Conservation (phyloP, 1,140 invertebrate genomes). For the Heliconius nattereri region DNA sequence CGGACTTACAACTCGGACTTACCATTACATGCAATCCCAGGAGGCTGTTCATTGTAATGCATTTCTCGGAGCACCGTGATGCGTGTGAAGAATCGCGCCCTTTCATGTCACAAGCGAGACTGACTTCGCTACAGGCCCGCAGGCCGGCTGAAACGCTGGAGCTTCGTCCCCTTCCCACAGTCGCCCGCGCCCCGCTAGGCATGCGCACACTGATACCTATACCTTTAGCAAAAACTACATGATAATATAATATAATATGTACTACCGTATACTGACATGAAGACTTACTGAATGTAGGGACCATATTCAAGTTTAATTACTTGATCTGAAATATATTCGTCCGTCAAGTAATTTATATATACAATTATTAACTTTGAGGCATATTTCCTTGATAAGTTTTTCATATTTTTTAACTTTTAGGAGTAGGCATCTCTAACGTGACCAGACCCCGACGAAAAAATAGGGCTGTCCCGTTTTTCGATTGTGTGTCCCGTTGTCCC, state of each 20-base stretch:
- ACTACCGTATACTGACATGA: neutral
- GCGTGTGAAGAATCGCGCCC: slow-evolving; percentile 75
- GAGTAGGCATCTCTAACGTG: too few species aligned
- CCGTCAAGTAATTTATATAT: too few species aligned
- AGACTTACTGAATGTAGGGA: neutral
- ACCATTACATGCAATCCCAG: slow-evolving; percentile 79
- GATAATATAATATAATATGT: neutral
- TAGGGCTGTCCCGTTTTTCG: too few species aligned
- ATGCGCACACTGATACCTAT: slow-evolving; percentile 55
- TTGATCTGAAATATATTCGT: too few species aligned
- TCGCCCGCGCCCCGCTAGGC: slow-evolving; percentile 48
- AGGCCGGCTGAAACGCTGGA: slow-evolving; percentile 68
- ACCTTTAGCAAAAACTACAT: slow-evolving; percentile 9
- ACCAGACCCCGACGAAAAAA: too few species aligned
- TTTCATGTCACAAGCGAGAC: slow-evolving; percentile 81
- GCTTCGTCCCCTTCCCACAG: slow-evolving; percentile 52
- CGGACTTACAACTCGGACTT: slow-evolving; percentile 41
- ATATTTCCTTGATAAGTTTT: too few species aligned
- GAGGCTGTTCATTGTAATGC: slow-evolving; percentile 79
- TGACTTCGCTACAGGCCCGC: slow-evolving; percentile 59
- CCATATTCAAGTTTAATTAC: neutral
- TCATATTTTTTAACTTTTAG: too few species aligned
- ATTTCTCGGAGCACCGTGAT: slow-evolving; percentile 81
- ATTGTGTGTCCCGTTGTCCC: too few species aligned
- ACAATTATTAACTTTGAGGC: neutral